Evolutionary conservation across 2,113 vertebrate genomes (phyloP).

Genomic region (Leptobrachium leishanense): DNA sequence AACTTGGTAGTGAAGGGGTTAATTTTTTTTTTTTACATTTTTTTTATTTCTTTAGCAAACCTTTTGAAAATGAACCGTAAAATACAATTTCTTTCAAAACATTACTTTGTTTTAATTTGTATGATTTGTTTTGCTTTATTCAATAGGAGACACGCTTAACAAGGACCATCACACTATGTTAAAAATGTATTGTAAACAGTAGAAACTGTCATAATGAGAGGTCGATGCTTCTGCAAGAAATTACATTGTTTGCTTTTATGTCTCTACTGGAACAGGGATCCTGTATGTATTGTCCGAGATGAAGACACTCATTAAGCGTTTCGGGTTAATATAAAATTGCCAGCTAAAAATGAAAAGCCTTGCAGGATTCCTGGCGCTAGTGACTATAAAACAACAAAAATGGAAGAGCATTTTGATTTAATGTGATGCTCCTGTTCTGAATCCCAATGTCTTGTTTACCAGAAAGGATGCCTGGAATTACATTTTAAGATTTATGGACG

Average conservation of each 20-base stretch:
- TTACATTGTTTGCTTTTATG: not conserved
- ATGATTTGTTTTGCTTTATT: too few species aligned
- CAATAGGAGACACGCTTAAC: too few species aligned
- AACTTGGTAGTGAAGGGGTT: too few species aligned
- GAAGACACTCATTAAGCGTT: constrained; percentile 15
- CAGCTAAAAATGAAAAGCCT: constrained; percentile 16
- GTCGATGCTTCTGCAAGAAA: not conserved
- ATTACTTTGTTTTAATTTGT: too few species aligned
- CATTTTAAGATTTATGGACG: constrained; percentile 45
- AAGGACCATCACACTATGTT: too few species aligned
- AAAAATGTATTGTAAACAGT: too few species aligned
- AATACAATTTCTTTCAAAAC: too few species aligned
- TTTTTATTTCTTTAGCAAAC: too few species aligned
- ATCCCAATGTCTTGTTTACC: constrained; percentile 45
- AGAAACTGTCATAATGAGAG: too few species aligned
- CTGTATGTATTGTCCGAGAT: not conserved
- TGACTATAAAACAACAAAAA: constrained; percentile 35
- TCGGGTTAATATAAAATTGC: constrained; percentile 1
- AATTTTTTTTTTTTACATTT: too few species aligned
- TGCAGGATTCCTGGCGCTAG: constrained; percentile 7
- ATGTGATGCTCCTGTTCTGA: constrained; percentile 38
- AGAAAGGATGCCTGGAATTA: constrained; percentile 32
- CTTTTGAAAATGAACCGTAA: too few species aligned
- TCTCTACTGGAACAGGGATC: not conserved
- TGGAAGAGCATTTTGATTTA: constrained; percentile 29